A percentile compares a stretch with the other conserved stretches of the same genome.
Conservation (phyloP, 2,797 vertebrate genomes). For the Streptopelia turtur region DNA sequence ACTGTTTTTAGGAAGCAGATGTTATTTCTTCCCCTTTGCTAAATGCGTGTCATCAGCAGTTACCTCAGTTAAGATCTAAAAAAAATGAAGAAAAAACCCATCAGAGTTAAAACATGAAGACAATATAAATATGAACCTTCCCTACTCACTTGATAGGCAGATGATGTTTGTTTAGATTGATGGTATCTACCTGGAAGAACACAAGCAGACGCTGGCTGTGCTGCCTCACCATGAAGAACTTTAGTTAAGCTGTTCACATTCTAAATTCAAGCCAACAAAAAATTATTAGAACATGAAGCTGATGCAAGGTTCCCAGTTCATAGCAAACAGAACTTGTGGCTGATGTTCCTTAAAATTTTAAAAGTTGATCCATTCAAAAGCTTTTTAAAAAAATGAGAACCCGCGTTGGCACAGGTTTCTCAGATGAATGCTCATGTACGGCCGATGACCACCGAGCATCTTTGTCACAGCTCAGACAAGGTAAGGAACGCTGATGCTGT, state of each 20-base stretch:
- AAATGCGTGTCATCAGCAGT: neutral
- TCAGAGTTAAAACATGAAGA: neutral
- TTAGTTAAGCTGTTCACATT: neutral
- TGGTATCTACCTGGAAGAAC: neutral
- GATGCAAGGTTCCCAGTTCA: neutral
- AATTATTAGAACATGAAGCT: neutral
- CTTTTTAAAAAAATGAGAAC: neutral
- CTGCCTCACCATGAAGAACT: neutral
- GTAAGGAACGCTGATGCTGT: neutral
- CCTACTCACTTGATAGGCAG: neutral
- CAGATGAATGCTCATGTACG: neutral
- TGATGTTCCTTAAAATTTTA: accelerated
- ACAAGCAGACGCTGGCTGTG: neutral
- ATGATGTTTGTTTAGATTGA: neutral
- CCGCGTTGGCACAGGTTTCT: neutral
- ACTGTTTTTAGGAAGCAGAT: neutral
- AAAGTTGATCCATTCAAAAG: neutral
- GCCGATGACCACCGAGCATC: neutral
- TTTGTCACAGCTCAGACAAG: neutral
- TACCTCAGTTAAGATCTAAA: neutral
- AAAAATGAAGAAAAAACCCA: neutral
- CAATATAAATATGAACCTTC: neutral
- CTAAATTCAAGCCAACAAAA: neutral
- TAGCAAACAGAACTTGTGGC: neutral
- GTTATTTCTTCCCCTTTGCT: neutral